Evolutionary conservation across 2,888 invertebrate species (phyloP).

Genomic region (Aporophyla lueneburgensis): DNA sequence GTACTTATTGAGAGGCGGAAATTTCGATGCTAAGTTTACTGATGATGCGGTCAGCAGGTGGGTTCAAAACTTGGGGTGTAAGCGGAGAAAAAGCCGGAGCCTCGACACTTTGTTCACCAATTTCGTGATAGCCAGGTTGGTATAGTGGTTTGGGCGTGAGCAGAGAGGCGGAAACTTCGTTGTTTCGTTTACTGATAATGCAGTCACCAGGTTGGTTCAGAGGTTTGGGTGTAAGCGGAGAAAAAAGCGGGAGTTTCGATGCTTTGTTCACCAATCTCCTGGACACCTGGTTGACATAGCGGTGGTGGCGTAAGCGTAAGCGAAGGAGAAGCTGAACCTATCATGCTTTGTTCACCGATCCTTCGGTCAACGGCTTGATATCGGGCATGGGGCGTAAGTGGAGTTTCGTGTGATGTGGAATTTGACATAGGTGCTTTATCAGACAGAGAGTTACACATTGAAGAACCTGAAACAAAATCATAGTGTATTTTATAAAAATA

Average conservation of each 20-base stretch:
- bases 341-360: slow-evolving; percentile 19
- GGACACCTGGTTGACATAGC: slow-evolving; percentile 6
- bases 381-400: slow-evolving; percentile 16
- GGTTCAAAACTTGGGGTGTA: slow-evolving; percentile 5
- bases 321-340: slow-evolving; percentile 15
- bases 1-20: slow-evolving; percentile 12
- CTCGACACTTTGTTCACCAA: slow-evolving; percentile 1
- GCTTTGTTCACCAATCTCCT: slow-evolving; percentile 9
- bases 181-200: slow-evolving; percentile 11
- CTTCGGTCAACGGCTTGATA: slow-evolving; percentile 7
- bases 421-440: slow-evolving; percentile 14
- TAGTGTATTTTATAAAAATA: slow-evolving; percentile 5
- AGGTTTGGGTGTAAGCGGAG: slow-evolving; percentile 11
- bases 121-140: slow-evolving; percentile 8
- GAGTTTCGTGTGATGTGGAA: slow-evolving; percentile 11
- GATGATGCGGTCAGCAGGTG: slow-evolving; percentile 4
- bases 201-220: slow-evolving; percentile 12
- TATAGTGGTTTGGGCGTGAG: slow-evolving; percentile 10
- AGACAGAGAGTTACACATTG: slow-evolving; percentile 13
- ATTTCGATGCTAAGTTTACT: slow-evolving; percentile 5
- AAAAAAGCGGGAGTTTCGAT: slow-evolving; percentile 14
- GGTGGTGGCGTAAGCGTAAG: slow-evolving; percentile 18
- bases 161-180: slow-evolving; percentile 3
- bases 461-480: slow-evolving; percentile 11
- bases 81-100: slow-evolving; percentile 8